Percentiles rank a stretch among this genome's conserved stretches.
phyloP scores from a whole-genome alignment of 2,888 invertebrate genomes.

The Syritta pipiens region DNA sequence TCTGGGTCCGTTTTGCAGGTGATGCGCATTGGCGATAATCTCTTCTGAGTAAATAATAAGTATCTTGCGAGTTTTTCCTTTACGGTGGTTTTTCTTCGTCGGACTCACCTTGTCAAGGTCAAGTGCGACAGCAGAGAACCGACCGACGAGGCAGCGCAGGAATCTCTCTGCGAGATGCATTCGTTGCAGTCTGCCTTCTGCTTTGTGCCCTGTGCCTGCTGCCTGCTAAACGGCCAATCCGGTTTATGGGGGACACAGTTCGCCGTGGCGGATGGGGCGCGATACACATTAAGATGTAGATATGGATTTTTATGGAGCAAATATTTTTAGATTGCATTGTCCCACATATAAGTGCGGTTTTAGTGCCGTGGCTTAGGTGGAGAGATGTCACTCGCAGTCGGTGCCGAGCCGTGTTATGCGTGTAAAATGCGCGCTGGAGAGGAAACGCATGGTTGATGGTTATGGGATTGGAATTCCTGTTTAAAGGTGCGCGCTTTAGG shows the following conservation, averaged over 20 bases:
- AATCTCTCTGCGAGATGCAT: not conserved
- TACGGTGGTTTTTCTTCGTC: conserved; percentile 35
- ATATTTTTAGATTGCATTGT: conserved; percentile 60
- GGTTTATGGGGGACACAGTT: conserved; percentile 17
- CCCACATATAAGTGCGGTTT: conserved; percentile 32
- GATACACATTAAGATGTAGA: conserved; percentile 66
- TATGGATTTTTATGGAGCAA: conserved; percentile 66
- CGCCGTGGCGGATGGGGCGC: conserved; percentile 48
- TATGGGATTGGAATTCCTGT: conserved; percentile 34
- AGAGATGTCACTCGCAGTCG: conserved; percentile 44
- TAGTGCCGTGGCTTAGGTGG: conserved; percentile 28
- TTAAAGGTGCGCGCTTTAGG: conserved; percentile 22
- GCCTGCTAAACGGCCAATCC: conserved; percentile 53
- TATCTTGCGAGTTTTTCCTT: conserved; percentile 48
- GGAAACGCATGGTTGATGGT: conserved; percentile 14
- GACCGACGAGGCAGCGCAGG: no score
- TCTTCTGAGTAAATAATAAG: conserved; percentile 66
- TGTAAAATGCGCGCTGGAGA: conserved; percentile 1
- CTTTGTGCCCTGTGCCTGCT: conserved; percentile 42
- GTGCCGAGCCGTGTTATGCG: not conserved
- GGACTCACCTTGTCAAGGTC: conserved; percentile 64
- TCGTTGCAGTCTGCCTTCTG: conserved; percentile 13
- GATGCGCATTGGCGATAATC: conserved; percentile 67
- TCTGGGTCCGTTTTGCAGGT: conserved; percentile 51
- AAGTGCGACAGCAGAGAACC: conserved; percentile 23